Base-by-base conservation (phyloP, 2,797 vertebrate genomes). In the Smutsia temminckii region DNA sequence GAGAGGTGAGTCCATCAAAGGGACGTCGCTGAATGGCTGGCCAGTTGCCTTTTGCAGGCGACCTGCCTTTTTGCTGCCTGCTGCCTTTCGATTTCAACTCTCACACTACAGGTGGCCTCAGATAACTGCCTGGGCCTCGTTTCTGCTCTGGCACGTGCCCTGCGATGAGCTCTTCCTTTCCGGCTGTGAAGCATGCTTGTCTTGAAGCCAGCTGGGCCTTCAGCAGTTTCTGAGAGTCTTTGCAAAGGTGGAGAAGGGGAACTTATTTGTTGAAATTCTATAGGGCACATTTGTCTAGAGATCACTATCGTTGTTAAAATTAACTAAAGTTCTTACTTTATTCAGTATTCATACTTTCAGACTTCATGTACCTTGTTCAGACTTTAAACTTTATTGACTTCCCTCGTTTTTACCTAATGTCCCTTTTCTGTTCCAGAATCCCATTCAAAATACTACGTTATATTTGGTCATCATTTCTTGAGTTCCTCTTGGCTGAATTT, bases 401-500 rank as follows among this genome's bases (percentile, higher is more conserved):
- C 18, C 66, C 79, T n/a, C 13, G 37, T 7, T 89, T 95, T 85
- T 90, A 59, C 63, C 42, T 53, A 68, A 13, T n/a, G 12, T 37
- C 57, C 34, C 37, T 89, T 91, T 95, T 74, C 84, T 85, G 77
- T 87, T 71, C 42, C 40, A 51, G 46, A 40, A 51, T 32, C 34
- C 57, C 40, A 25, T 75, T 72, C 34, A 93, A n/a, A 66, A 18
- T 11, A 51, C n/a, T 40, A 34, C 14, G 7, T 57, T 69, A 4
- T 32, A 18, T 78, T 72, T 72, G 89, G 37, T 95, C 32, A 8
- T 74, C 55, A n/a, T 46, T 29, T n/a, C 51, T 68, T 61, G 71
- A 86, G n/a, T 17, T 91, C 64, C n/a, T 95, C 69, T 89, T 92
- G 94, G 84, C 55, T 40, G 1, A 25, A 17, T 64, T 74, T 91